Conservation (phyloP, 2,113 vertebrate species). For the Plecotus auritus region DNA sequence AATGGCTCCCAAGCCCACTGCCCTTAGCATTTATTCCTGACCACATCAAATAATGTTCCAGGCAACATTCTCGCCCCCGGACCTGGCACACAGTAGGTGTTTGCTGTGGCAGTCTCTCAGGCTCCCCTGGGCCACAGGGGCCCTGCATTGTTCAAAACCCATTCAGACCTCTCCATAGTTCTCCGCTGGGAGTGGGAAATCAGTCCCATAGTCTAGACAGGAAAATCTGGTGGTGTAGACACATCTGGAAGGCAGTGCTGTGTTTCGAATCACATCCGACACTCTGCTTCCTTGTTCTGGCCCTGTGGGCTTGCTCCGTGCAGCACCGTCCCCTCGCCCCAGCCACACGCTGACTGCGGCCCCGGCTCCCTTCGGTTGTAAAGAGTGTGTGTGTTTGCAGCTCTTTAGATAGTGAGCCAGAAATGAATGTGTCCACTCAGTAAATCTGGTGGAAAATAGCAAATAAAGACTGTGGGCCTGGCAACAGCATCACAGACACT, state of each 20-base stretch:
- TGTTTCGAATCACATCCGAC: not conserved
- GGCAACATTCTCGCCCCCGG: not conserved
- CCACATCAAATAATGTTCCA: not conserved
- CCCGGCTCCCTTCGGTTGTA: not conserved
- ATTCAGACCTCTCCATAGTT: not conserved
- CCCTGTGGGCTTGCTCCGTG: not conserved
- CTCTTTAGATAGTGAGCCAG: not conserved
- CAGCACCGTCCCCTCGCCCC: not conserved
- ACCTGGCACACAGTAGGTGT: not conserved
- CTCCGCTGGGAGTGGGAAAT: not conserved
- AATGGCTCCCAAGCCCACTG: not conserved
- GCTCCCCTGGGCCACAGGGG: not conserved
- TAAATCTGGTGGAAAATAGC: not conserved
- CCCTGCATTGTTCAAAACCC: not conserved
- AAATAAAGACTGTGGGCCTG: not conserved
- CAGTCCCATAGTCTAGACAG: conserved; percentile 17
- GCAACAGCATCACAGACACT: not conserved
- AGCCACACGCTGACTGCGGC: not conserved
- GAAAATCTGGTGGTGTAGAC: not conserved
- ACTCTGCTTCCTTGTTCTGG: not conserved
- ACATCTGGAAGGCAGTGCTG: not conserved
- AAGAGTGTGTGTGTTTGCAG: not conserved
- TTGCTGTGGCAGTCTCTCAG: not conserved
- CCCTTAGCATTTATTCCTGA: not conserved
- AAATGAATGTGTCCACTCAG: not conserved